Conservation (phyloP, 2,797 vertebrate species). For the Acanthopagrus latus region DNA sequence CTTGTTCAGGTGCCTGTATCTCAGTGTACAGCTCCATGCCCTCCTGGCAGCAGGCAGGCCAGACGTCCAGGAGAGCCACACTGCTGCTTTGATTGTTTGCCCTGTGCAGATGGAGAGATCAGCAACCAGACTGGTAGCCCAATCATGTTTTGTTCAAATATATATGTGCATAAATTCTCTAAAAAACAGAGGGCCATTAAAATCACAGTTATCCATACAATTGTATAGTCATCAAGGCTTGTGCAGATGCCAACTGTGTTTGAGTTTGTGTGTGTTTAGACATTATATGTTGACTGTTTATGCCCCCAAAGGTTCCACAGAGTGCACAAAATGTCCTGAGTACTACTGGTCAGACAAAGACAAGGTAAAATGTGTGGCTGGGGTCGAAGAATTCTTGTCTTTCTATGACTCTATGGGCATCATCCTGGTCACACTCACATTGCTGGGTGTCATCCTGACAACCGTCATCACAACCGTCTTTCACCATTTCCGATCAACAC, state of each 20-base stretch:
- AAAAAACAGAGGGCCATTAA: not conserved
- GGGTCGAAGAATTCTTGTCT: conserved; percentile 82
- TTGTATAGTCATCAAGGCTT: no score
- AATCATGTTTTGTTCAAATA: not conserved
- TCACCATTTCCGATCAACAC: conserved; percentile 77
- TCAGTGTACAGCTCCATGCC: conserved; percentile 78
- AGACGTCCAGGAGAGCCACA: conserved; percentile 69
- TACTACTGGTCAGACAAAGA: conserved; percentile 83
- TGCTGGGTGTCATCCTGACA: conserved; percentile 78
- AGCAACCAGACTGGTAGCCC: conserved; percentile 81
- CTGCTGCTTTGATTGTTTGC: conserved; percentile 86
- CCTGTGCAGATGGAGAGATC: conserved; percentile 84
- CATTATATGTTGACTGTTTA: not conserved
- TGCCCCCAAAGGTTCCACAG: conserved; percentile 74
- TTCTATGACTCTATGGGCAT: conserved; percentile 83
- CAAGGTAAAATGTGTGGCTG: conserved; percentile 77
- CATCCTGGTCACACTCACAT: conserved; percentile 74
- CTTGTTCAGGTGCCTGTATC: conserved; percentile 80
- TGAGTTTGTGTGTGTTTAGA: not conserved
- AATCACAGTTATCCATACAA: not conserved
- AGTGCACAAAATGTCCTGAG: conserved; percentile 81
- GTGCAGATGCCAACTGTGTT: not conserved
- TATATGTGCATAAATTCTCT: not conserved
- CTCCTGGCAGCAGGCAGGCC: conserved; percentile 80
- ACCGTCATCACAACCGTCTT: conserved; percentile 73